Evolutionary conservation across 2,888 invertebrate genomes (phyloP).

Genomic region (Anthrax anthrax): DNA sequence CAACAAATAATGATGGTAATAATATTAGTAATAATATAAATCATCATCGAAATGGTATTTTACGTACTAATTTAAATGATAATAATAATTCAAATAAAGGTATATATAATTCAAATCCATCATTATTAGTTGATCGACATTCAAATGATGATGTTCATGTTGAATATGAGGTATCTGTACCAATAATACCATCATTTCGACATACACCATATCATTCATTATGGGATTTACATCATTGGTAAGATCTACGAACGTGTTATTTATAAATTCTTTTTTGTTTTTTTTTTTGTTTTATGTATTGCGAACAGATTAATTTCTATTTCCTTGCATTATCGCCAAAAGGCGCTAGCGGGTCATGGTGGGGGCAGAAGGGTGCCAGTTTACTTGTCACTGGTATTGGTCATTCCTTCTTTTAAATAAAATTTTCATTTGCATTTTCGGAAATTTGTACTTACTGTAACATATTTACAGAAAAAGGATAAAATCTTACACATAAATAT

Average conservation of each 20-base stretch:
- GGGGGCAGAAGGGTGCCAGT: too few relatives aligned
- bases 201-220: constrained; percentile 35
- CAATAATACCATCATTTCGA: constrained; percentile 30
- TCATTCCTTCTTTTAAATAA: too few relatives aligned
- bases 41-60: constrained; percentile 3
- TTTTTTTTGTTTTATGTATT: too few relatives aligned
- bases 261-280: too few relatives aligned
- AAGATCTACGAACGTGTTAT: constrained; percentile 14
- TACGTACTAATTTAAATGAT: background rate
- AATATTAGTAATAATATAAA: background rate
- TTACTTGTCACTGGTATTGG: too few relatives aligned
- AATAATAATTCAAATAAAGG: constrained; percentile 1
- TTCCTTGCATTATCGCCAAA: too few relatives aligned
- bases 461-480: too few relatives aligned
- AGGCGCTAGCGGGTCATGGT: too few relatives aligned
- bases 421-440: too few relatives aligned
- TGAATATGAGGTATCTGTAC: constrained; percentile 33
- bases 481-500: too few relatives aligned
- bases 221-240: constrained; percentile 35
- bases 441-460: too few relatives aligned
- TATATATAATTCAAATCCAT: constrained; percentile 29
- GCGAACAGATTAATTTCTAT: background rate
- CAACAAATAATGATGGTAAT: constrained; percentile 15
- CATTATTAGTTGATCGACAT: constrained; percentile 24
- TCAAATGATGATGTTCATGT: constrained; percentile 25